phyloP scores from a whole-genome alignment of 2,888 invertebrate species.

The Athalia cordata region DNA sequence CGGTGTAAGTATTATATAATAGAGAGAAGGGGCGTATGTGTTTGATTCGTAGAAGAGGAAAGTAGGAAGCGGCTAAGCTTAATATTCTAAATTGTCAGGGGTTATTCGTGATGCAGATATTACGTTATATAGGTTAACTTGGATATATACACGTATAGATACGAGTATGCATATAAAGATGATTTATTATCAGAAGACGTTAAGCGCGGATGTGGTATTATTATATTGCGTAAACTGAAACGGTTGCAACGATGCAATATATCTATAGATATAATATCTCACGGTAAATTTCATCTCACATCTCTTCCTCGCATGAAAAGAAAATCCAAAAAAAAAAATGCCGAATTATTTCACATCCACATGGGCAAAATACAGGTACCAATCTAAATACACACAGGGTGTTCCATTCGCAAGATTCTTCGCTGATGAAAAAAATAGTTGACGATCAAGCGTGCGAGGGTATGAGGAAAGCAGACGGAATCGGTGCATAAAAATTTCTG shows the following conservation, averaged over 20 bases:
- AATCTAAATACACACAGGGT: too few relatives aligned
- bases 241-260: slow-evolving; percentile 15
- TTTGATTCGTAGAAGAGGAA: slow-evolving; percentile 10
- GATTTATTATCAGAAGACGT: slow-evolving; percentile 27
- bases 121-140: slow-evolving; percentile 5
- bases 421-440: too few relatives aligned
- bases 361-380: too few relatives aligned
- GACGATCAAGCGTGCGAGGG: too few relatives aligned
- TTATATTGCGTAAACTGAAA: slow-evolving; percentile 16
- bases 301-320: too few relatives aligned
- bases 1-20: too few relatives aligned
- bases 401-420: too few relatives aligned
- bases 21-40: slow-evolving; percentile 8
- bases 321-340: too few relatives aligned
- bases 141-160: background rate
- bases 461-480: too few relatives aligned
- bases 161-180: background rate
- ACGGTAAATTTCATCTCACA: too few relatives aligned
- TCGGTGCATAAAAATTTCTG: too few relatives aligned
- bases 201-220: background rate
- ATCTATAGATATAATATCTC: background rate
- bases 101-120: slow-evolving; percentile 2
- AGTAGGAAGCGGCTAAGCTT: slow-evolving; percentile 12
- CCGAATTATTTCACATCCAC: too few relatives aligned
- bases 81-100: background rate